Evolutionary conservation across 1,140 invertebrate genomes (phyloP), one percentile per base, ranked within the genome.

Genomic region (Homalodisca vitripennis): DNA sequence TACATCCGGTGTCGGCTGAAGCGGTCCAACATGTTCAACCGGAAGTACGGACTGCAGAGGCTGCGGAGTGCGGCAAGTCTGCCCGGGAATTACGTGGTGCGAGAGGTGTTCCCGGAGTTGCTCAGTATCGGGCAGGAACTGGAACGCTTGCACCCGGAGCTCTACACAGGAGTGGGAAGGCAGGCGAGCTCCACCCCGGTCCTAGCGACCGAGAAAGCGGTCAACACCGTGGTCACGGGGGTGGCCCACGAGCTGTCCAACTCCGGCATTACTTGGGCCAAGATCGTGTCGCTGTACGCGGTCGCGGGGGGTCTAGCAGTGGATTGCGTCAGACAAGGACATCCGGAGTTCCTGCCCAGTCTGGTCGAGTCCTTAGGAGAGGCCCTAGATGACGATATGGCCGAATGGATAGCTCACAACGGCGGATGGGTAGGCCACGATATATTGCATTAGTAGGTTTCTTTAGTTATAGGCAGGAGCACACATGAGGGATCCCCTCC

Each of bases 371-470:
- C 84, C 17, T 83, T 90, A 71, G 83, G 81, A 0, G 82, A 85
- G 60, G 81, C 90, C 12, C 79, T 90, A 1, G 88, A 89, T 74
- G 84, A 88, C 72, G 83, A 88, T 68, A 74, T 91, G 2, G 87
- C 86, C 2, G 74, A 80, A 22, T 91, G 89, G 89, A 86, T 91
- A 6, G 84, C 86, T 67, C 81, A 85, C 20, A 89, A 88, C 75
- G 89, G 88, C 29, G 89, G 89, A 75, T 91, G 89, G 89, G 88
- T 90, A 79, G 80, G n/a, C n/a, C n/a, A n/a, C n/a, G n/a, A n/a
- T n/a, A 80, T 68, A 57, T 27, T 17, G 0, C 41, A n/a, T 31
- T 62, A n/a, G n/a, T n/a, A n/a, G n/a, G n/a, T n/a, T n/a, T n/a
- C n/a, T n/a, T n/a, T n/a, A n/a, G n/a, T n/a, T n/a, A n/a, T n/a